Evolutionary conservation across 92 coral and sea anemone species (phyloP), one percentile per base, ranked within the genome.

Genomic region (Micromussa lordhowensis): DNA sequence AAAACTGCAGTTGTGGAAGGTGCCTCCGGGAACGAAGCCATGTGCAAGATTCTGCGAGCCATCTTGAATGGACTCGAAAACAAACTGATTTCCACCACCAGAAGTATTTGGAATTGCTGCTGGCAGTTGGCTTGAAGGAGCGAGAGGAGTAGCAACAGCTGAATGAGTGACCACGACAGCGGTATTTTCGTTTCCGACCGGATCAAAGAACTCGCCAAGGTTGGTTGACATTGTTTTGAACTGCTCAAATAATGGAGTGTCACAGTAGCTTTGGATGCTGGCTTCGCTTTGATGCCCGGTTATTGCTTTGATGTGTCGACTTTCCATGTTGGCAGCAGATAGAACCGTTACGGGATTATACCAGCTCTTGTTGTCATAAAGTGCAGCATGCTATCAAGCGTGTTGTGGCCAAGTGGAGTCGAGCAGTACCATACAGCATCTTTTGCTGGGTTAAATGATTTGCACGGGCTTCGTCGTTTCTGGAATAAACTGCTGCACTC

Each of bases 231-330:
- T 80, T 30, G n/a, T 28, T 80, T 80, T 80, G 71, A 82, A 88
- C 77, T 92, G 93, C 78, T 77, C 28, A 57, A 87, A 86, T 59
- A 93, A 83, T 51, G 93, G 70, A 7, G 71, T 87, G 57, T 87
- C 82, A 35, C 91, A 40, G 86, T 89, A 92, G 16, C 92, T 86
- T 84, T 92, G 40, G 32, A 86, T 92, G 19, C 91, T 89, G 28
- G 90, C 78, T 79, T 85, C 80, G 78, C 91, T 89, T 63, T 79
- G 84, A 72, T 90, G 89, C 24, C 91, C 91, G 28, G 93, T 86
- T 38, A 87, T 75, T 24, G 85, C 92, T 71, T 89, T 92, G 18
- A 88, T 92, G 63, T 85, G 87, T 74, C 76, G 85, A 74, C 68
- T 89, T 49, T 92, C 83, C 85, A 80, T 30, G 57, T 89, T 89